Conservation (phyloP, 2,113 vertebrate genomes). For the Tupaia tana region DNA sequence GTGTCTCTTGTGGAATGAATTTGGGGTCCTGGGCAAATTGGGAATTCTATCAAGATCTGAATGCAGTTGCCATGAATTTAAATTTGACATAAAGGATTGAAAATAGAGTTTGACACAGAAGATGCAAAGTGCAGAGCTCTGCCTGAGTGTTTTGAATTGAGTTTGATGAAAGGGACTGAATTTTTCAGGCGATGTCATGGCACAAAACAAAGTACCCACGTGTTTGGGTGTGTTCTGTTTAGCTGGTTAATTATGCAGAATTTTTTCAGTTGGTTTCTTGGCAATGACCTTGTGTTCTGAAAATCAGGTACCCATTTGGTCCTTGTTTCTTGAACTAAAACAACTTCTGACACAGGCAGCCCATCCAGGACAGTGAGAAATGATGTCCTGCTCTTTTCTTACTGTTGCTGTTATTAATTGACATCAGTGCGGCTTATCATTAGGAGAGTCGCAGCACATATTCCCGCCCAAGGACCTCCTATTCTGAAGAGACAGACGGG, state of each 20-base stretch:
- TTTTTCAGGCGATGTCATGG: neutral
- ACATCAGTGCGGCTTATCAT: neutral
- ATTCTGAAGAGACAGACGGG: constrained; percentile 13
- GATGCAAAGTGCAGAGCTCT: constrained; percentile 3
- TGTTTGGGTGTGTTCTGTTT: neutral
- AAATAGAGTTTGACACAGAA: constrained; percentile 75
- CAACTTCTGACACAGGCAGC: neutral
- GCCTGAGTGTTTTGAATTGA: constrained; percentile 32
- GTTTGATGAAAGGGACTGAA: constrained; percentile 45
- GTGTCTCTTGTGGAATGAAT: constrained; percentile 30
- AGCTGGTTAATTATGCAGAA: constrained; percentile 44
- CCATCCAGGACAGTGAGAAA: neutral
- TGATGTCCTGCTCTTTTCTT: neutral
- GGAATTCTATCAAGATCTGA: constrained; percentile 58
- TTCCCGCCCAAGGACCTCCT: neutral
- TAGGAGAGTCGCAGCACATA: neutral
- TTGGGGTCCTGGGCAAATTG: constrained; percentile 37
- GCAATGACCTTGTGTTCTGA: neutral
- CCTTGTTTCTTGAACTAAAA: constrained; percentile 40
- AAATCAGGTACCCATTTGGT: neutral
- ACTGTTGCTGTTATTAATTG: neutral
- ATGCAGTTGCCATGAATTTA: constrained; percentile 65
- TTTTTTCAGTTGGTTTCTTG: neutral
- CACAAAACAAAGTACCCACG: neutral
- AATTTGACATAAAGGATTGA: constrained; percentile 72